Evolutionary conservation across 2,113 vertebrate species (phyloP).

Genomic region (Lophura nycthemera): DNA sequence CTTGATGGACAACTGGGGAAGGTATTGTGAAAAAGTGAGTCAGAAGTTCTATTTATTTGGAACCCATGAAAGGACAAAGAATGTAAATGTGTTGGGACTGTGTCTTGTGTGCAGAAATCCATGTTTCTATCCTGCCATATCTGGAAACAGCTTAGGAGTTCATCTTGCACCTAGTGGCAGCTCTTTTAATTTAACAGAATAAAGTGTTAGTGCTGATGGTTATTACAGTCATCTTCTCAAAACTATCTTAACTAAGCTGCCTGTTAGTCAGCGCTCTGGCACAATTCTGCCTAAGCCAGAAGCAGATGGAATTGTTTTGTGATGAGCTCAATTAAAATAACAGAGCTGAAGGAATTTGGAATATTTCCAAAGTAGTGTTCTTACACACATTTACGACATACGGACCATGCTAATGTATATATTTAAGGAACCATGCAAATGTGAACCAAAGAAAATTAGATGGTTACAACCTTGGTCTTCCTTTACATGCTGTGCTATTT

Average conservation of each 20-base stretch:
- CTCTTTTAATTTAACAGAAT: neutral
- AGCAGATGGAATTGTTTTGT: neutral
- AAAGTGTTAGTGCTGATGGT: neutral
- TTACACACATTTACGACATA: neutral
- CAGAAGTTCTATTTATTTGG: neutral
- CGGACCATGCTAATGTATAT: too few species aligned
- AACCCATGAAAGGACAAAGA: neutral
- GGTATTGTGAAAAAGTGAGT: neutral
- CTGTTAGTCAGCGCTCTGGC: neutral
- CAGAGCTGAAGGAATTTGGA: neutral
- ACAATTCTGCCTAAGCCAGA: neutral
- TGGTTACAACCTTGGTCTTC: neutral
- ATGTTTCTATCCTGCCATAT: neutral
- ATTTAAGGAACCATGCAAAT: accelerated
- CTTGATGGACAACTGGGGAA: neutral
- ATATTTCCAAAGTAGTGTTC: neutral
- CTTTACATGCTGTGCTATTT: neutral
- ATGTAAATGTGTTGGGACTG: neutral
- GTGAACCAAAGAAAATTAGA: neutral
- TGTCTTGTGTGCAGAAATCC: neutral
- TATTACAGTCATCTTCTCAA: neutral
- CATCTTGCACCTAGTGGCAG: neutral
- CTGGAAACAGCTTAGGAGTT: neutral
- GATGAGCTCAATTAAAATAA: neutral
- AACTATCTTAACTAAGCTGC: neutral